Evolutionary conservation across 1,140 invertebrate genomes (phyloP).

Genomic region (Zophobas atratus): DNA sequence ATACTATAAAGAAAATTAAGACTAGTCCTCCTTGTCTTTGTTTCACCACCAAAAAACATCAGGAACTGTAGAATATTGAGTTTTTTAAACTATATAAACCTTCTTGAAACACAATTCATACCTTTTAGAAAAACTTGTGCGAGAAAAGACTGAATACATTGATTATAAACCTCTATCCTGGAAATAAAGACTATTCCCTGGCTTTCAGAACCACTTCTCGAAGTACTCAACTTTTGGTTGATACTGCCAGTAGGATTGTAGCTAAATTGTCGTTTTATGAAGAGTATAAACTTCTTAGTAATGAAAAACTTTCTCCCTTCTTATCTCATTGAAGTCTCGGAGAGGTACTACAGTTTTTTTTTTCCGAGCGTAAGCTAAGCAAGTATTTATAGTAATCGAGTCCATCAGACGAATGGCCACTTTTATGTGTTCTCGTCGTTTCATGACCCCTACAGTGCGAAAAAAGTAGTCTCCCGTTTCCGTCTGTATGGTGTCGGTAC

Average conservation of each 20-base stretch:
- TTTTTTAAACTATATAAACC: slow-evolving; percentile 28
- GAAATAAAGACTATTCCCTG: slow-evolving; percentile 92
- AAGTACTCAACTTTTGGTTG: slow-evolving; percentile 69
- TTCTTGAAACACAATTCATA: slow-evolving; percentile 81
- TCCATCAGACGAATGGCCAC: no score
- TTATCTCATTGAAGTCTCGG: slow-evolving; percentile 86
- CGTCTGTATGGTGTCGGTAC: no score
- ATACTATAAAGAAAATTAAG: slow-evolving; percentile 65
- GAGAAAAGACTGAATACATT: slow-evolving; percentile 88
- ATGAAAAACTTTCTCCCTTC: slow-evolving; percentile 86
- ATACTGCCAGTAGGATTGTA: slow-evolving; percentile 76
- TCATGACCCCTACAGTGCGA: no score
- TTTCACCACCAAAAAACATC: slow-evolving; percentile 59
- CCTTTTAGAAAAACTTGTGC: slow-evolving; percentile 86
- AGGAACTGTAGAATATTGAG: slow-evolving; percentile 53
- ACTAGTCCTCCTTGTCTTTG: slow-evolving; percentile 62
- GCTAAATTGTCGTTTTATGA: slow-evolving; percentile 84
- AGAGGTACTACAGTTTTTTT: slow-evolving; percentile 83
- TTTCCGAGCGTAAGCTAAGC: slow-evolving; percentile 75
- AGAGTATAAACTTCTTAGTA: slow-evolving; percentile 82
- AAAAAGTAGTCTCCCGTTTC: no score
- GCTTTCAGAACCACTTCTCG: slow-evolving; percentile 67
- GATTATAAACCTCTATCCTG: slow-evolving; percentile 91
- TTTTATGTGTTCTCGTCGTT: no score
- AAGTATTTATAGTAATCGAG: no score